These are phyloP conservation scores for Callocephalon fimbriatum DNA, from an alignment of 2,113 vertebrate species.

Conservation along the genomic window DNA sequence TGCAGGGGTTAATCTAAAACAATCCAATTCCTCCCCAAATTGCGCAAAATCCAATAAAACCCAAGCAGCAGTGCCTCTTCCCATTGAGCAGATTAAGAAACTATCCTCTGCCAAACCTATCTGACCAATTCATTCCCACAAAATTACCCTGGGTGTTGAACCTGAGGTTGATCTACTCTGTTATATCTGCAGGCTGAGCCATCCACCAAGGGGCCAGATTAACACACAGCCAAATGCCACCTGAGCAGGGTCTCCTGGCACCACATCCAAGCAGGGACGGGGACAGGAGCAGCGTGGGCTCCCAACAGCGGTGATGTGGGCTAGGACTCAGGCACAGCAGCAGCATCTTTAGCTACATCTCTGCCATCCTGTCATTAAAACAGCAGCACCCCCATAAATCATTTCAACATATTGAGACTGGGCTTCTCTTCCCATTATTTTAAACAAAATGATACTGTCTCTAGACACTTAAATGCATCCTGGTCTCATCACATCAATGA, in stretches of 20 bases:
- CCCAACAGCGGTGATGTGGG: fast-evolving
- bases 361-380: background rate
- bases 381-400: background rate
- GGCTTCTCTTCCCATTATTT: constrained; percentile 35
- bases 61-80: background rate
- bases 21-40: constrained; percentile 45
- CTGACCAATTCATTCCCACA: constrained; percentile 26
- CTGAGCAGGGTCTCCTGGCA: background rate
- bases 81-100: constrained; percentile 46
- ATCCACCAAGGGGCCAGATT: background rate
- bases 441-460: constrained; percentile 44
- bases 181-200: background rate
- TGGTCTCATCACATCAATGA: constrained; percentile 26
- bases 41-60: background rate
- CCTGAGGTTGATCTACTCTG: background rate
- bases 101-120: background rate
- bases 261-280: fast-evolving
- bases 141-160: constrained; percentile 16
- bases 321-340: background rate
- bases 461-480: constrained; percentile 38
- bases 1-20: constrained; percentile 42
- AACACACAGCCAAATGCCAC: background rate
- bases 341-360: background rate
- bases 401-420: background rate
- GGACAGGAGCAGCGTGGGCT: background rate